phyloP scores from a whole-genome alignment of 2,888 invertebrate genomes.

The Sericinus montela region DNA sequence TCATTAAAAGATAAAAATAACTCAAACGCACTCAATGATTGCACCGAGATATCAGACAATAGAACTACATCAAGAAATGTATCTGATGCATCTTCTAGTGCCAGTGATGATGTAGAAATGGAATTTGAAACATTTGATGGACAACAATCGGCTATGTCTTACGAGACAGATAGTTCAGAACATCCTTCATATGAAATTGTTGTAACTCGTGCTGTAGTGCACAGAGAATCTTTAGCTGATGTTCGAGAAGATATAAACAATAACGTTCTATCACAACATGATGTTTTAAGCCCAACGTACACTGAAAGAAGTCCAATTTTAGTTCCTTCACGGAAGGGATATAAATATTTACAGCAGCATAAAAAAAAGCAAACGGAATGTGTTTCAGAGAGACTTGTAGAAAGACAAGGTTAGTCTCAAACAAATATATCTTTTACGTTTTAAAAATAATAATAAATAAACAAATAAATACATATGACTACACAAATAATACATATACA shows the following conservation, averaged over 20 bases:
- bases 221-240: background rate
- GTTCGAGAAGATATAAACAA: background rate
- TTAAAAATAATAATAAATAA: too few species aligned
- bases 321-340: background rate
- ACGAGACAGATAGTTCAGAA: background rate
- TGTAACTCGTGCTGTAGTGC: background rate
- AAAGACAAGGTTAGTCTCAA: background rate
- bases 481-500: too few species aligned
- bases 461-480: too few species aligned
- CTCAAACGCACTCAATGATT: background rate
- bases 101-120: too few species aligned
- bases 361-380: background rate
- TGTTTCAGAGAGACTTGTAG: background rate
- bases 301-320: background rate
- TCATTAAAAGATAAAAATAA: too few species aligned
- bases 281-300: background rate
- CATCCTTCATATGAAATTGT: background rate
- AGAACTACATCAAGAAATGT: background rate
- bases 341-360: background rate
- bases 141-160: too few species aligned
- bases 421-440: too few species aligned
- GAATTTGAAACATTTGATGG: too few species aligned
- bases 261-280: background rate
- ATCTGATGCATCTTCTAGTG: background rate
- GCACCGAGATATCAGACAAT: background rate